Evolutionary conservation across 2,113 vertebrate genomes (phyloP).

Genomic region (Rhabdornis inornatus): DNA sequence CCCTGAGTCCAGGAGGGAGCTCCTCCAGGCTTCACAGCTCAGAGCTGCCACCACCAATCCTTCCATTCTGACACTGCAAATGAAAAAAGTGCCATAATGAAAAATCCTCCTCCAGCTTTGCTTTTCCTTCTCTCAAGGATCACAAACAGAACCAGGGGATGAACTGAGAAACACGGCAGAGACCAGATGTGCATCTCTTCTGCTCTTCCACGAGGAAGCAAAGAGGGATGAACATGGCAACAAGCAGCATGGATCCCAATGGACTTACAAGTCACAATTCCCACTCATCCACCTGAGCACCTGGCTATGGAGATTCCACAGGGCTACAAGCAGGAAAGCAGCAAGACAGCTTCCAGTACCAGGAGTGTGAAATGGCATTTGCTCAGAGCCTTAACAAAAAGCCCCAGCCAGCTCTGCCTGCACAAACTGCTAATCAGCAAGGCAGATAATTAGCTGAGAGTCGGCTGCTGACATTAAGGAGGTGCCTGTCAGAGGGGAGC

Average conservation of each 20-base stretch:
- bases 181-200: background rate
- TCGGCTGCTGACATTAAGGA: background rate
- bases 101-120: background rate
- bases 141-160: background rate
- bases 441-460: slow-evolving; percentile 10
- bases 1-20: background rate
- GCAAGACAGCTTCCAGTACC: background rate
- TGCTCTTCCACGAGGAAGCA: background rate
- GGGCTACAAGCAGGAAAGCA: background rate
- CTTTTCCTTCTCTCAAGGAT: background rate
- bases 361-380: background rate
- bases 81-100: background rate
- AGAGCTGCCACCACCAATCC: background rate
- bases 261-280: background rate
- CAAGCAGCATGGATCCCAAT: background rate
- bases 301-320: background rate
- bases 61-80: background rate
- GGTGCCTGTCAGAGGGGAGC: background rate
- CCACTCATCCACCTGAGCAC: background rate
- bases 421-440: slow-evolving; percentile 9
- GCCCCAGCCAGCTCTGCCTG: background rate
- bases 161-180: rapidly evolving
- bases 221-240: background rate
- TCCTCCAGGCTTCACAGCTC: background rate
- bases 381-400: background rate